Evolutionary conservation across 2,888 invertebrate genomes (phyloP).

Genomic region (Drosophila anomelani): DNA sequence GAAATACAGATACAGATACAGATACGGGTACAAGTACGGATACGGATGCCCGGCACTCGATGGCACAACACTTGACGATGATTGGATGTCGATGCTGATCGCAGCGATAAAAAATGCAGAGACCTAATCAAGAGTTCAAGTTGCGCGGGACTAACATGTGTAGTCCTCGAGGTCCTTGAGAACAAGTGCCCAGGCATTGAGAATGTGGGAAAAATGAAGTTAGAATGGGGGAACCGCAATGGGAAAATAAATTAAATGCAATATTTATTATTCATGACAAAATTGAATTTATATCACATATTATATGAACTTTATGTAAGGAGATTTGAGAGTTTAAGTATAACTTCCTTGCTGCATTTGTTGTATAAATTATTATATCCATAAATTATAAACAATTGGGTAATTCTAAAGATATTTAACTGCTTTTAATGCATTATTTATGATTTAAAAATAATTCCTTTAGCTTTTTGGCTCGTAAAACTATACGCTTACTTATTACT

Average conservation of each 20-base stretch:
- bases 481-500: not conserved
- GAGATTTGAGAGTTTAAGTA: not conserved
- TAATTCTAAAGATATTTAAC: not conserved
- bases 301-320: no score
- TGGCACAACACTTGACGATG: constrained; percentile 14
- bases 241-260: not conserved
- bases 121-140: constrained; percentile 63
- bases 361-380: no score
- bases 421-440: not conserved
- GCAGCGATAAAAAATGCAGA: constrained; percentile 55
- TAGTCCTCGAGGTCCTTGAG: constrained; percentile 46
- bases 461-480: not conserved
- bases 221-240: not conserved
- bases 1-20: not conserved
- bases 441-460: not conserved
- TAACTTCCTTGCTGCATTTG: no score
- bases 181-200: constrained; percentile 48
- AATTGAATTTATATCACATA: not conserved
- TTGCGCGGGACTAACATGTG: constrained; percentile 38
- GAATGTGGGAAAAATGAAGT: constrained; percentile 1
- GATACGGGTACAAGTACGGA: not conserved
- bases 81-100: constrained; percentile 52
- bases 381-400: no score
- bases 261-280: not conserved
- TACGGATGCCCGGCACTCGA: constrained; percentile 66